Conservation (phyloP, 2,113 vertebrate species). For the Lynx canadensis region DNA sequence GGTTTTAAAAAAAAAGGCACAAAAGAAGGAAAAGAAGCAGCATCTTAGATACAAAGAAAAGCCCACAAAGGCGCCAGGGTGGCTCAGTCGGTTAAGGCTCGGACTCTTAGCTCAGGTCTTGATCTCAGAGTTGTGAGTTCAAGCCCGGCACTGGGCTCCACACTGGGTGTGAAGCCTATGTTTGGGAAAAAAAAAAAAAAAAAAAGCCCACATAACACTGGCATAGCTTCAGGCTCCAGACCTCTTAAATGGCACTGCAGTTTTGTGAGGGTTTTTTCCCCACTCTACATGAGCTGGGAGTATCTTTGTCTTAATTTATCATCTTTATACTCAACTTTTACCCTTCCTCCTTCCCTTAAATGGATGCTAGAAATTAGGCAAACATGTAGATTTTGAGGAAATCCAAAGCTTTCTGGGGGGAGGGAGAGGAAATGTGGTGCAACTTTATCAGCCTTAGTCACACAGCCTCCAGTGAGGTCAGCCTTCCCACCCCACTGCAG, state of each 20-base stretch:
- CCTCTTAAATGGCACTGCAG: background rate
- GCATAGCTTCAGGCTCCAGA: background rate
- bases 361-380: slow-evolving; percentile 33
- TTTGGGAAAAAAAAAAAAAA: no score
- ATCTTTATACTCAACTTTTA: background rate
- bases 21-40: background rate
- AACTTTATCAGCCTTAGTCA: slow-evolving; percentile 31
- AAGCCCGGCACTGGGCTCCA: no score
- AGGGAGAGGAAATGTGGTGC: background rate
- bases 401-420: background rate
- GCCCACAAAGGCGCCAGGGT: background rate
- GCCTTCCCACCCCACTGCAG: background rate
- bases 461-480: background rate
- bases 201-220: background rate
- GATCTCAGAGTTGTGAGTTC: no score
- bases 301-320: background rate
- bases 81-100: no score
- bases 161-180: no score
- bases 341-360: background rate
- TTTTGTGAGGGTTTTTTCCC: no score
- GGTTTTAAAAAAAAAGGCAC: background rate
- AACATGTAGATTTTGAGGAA: slow-evolving; percentile 4
- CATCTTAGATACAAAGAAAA: background rate
- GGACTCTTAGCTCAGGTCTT: no score
- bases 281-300: background rate